A percentile compares a stretch with the other conserved stretches of the same genome.
These are phyloP conservation scores for Scolopax rusticola DNA, from an alignment of 2,797 vertebrate species.

Conservation along the genomic window DNA sequence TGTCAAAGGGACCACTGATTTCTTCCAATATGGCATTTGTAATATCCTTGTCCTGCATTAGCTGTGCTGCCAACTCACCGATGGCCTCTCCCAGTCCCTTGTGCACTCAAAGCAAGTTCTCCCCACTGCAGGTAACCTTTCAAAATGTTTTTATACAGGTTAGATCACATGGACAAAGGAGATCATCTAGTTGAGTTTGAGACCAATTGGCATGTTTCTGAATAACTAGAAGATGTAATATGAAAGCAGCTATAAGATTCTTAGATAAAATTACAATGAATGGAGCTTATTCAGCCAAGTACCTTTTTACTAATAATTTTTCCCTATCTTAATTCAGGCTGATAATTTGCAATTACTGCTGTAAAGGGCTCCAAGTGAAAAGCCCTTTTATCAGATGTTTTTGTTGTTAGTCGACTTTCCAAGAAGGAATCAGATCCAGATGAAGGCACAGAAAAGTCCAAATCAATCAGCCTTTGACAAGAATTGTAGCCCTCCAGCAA, in stretches of 20 bases:
- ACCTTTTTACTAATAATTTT: slow-evolving; percentile 49
- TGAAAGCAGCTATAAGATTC: slow-evolving; percentile 13
- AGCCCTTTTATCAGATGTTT: slow-evolving; percentile 61
- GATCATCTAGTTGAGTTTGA: neutral
- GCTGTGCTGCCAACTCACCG: neutral
- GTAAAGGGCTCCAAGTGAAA: slow-evolving; percentile 46
- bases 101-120: rapidly evolving
- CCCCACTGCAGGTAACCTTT: rapidly evolving
- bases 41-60: neutral
- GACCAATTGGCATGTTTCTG: slow-evolving; percentile 2
- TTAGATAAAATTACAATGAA: neutral
- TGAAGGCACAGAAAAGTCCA: slow-evolving; percentile 64
- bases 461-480: slow-evolving; percentile 68
- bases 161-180: neutral
- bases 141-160: neutral
- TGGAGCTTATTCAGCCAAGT: slow-evolving; percentile 34
- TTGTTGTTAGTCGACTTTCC: slow-evolving; percentile 32
- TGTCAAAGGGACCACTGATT: neutral
- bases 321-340: slow-evolving; percentile 45
- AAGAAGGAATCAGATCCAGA: slow-evolving; percentile 68
- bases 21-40: neutral
- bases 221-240: neutral
- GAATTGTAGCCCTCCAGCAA: slow-evolving; percentile 59
- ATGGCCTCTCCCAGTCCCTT: neutral
- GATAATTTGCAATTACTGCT: slow-evolving; percentile 66